These are phyloP conservation scores for Gila robusta DNA, from an alignment of 2,797 vertebrate genomes.

Conservation along the genomic window DNA sequence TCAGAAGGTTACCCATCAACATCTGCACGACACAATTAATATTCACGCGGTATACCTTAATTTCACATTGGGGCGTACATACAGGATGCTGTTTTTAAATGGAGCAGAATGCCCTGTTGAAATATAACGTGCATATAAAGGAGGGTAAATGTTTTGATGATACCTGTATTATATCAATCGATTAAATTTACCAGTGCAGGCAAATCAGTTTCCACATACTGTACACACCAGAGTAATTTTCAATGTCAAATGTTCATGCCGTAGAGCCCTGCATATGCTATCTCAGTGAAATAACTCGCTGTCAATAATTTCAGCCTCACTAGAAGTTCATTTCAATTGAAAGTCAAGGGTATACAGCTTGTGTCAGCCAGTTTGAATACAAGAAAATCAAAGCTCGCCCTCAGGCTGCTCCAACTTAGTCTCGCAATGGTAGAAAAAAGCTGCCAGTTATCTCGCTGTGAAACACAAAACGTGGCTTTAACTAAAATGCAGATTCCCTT, in stretches of 20 bases:
- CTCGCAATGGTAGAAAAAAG: not conserved
- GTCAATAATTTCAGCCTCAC: not conserved
- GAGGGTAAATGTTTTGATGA: not conserved
- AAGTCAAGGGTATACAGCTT: slow-evolving; percentile 7
- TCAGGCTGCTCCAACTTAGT: slow-evolving; percentile 31
- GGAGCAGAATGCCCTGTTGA: not conserved
- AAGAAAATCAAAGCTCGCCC: slow-evolving; percentile 36
- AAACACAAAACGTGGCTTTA: slow-evolving; percentile 1
- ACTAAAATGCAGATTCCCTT: not conserved
- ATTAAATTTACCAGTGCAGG: not conserved
- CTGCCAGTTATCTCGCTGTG: not conserved
- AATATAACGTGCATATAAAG: not conserved
- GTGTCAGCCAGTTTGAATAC: slow-evolving; percentile 44
- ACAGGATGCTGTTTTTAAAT: not conserved
- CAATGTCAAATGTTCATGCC: not conserved
- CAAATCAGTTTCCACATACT: not conserved
- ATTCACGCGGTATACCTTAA: not conserved
- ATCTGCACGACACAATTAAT: slow-evolving; percentile 15
- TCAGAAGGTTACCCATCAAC: slow-evolving; percentile 25
- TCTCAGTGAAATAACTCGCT: not conserved
- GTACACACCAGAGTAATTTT: not conserved
- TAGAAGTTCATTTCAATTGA: not conserved
- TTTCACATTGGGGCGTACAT: not conserved
- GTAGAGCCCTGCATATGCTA: not conserved
- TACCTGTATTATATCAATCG: not conserved